phyloP scores from a whole-genome alignment of 2,888 invertebrate genomes.

The Macroteleia sp. region DNA sequence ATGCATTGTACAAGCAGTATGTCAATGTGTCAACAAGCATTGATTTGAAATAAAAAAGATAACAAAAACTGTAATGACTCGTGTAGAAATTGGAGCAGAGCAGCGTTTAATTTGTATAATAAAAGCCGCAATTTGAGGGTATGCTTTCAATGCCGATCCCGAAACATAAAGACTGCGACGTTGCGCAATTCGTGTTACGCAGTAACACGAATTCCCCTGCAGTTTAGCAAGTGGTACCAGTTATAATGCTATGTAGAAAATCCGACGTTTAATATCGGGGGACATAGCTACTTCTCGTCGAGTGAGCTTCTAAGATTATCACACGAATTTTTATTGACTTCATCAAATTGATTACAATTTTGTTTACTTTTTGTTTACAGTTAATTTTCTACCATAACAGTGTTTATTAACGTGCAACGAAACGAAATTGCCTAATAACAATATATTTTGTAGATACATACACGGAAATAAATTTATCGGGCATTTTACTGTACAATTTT shows the following conservation, averaged over 20 bases:
- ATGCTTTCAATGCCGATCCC: conserved; percentile 61
- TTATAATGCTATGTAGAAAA: conserved; percentile 37
- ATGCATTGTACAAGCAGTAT: not conserved
- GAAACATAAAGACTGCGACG: conserved; percentile 56
- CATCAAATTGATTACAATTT: too few species aligned
- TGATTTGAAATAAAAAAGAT: conserved; percentile 36
- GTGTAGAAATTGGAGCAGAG: conserved; percentile 52
- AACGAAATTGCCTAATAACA: too few species aligned
- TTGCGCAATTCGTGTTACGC: conserved; percentile 7
- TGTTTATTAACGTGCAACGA: too few species aligned
- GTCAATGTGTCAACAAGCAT: conserved; percentile 19
- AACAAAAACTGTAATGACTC: conserved; percentile 31
- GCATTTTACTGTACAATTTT: too few species aligned
- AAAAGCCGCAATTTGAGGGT: conserved; percentile 62
- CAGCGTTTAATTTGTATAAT: conserved; percentile 48
- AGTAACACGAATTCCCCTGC: conserved; percentile 56
- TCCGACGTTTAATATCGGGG: conserved; percentile 13
- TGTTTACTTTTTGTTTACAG: too few species aligned
- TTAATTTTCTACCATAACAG: too few species aligned
- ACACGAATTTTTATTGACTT: conserved; percentile 7
- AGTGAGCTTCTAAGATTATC: conserved; percentile 3
- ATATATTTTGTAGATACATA: too few species aligned
- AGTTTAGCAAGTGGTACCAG: conserved; percentile 48
- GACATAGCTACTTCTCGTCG: conserved; percentile 6
- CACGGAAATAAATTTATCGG: too few species aligned